Evolutionary conservation across 2,113 vertebrate genomes (phyloP), one percentile per base, ranked within the genome.

Genomic region (Columbina picui): DNA sequence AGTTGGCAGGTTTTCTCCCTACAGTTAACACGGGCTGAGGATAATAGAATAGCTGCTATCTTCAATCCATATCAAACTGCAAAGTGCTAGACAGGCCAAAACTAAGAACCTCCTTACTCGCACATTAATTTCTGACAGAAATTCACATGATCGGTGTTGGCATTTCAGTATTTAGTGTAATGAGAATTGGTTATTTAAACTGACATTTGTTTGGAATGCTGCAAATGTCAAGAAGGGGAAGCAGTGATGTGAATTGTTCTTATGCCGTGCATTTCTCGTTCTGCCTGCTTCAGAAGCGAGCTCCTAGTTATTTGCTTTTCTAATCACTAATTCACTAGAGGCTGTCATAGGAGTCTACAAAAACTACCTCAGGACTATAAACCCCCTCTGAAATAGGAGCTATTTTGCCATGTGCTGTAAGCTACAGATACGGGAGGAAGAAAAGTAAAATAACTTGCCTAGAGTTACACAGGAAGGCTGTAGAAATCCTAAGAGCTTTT

Each of bases 51-150:
- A 94, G 78, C 87, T 94, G 90, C 79, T 96, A 25, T 82, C 80
- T 86, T 81, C 92, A 93, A 90, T 97, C 79, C 69, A 52, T 60
- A 43, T 97, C 93, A 96, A 95, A 61, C 92, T 83, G 57, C 76
- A 36, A 34, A 94, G 86, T 74, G 39, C 36, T 79, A 74, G 71
- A 57, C 69, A 95, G 73, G 69, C 61, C 36, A 80, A 64, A 82
- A 53, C 52, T 63, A 75, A 83, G 59, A 87, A 32, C 68, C n/a
- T 89, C 8, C 47, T 49, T 92, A 70, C 29, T 67, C 14, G 74
- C 38, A 73, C 49, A 75, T 36, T 67, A 56, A 34, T 87, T 96
- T 93, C 84, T 94, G 77, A 86, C 75, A 94, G 81, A 77, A 77
- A 38, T 78, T 67, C 38, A 68, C 29, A 14, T 89, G 60, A 96